phyloP scores from a whole-genome alignment of 2,888 invertebrate species.

The Callinectes sapidus region DNA sequence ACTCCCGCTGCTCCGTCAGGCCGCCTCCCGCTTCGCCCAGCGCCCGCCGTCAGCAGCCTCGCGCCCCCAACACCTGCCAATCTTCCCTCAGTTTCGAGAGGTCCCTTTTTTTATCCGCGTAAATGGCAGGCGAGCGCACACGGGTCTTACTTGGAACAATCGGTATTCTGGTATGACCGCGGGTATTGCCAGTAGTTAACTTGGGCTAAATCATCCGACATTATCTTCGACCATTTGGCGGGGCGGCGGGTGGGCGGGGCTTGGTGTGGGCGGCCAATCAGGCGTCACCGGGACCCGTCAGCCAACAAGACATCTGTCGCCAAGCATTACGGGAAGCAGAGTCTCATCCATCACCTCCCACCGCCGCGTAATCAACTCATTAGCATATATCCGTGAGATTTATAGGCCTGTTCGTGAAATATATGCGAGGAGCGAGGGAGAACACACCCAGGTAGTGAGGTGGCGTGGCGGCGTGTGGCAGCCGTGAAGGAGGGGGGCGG shows the following conservation, averaged over 20 bases:
- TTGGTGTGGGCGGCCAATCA: conserved; percentile 44
- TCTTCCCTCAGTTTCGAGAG: conserved; percentile 50
- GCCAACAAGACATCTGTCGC: conserved; percentile 49
- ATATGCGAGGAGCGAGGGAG: conserved; percentile 19
- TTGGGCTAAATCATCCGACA: conserved; percentile 67
- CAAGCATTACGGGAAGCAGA: conserved; percentile 41
- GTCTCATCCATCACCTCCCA: conserved; percentile 49
- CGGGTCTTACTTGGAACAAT: conserved; percentile 66
- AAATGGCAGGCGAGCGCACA: conserved; percentile 52
- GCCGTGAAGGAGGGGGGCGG: conserved; percentile 11
- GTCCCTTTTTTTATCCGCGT: conserved; percentile 46
- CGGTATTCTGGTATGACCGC: conserved; percentile 66
- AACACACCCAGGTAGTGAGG: not conserved
- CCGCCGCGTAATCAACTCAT: conserved; percentile 39
- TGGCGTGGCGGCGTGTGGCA: conserved; percentile 36
- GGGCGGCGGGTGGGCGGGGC: conserved; percentile 52
- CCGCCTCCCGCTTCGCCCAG: conserved; percentile 13
- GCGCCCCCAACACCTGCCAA: conserved; percentile 57
- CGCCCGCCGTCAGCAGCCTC: conserved; percentile 34
- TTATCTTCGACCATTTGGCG: conserved; percentile 67
- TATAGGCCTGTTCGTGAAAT: conserved; percentile 1
- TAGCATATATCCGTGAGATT: conserved; percentile 38
- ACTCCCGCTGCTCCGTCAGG: conserved; percentile 46
- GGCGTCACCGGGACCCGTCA: conserved; percentile 37
- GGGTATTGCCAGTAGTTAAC: conserved; percentile 68